These are phyloP conservation scores for Ceryle rudis DNA, from an alignment of 2,797 vertebrate genomes.

Conservation along the genomic window DNA sequence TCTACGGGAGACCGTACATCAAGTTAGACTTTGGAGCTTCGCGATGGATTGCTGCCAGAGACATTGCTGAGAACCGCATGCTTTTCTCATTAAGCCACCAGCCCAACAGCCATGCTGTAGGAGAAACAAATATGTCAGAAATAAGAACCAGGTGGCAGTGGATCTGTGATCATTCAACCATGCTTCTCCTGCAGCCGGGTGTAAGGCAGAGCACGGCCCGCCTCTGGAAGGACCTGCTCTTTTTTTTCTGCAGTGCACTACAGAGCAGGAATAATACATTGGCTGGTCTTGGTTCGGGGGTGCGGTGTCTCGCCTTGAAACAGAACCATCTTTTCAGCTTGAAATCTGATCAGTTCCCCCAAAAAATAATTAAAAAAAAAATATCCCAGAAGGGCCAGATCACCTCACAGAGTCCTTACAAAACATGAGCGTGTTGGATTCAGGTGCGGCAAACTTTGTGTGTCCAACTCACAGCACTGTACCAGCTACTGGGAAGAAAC, in stretches of 20 bases:
- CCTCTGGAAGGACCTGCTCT: not conserved
- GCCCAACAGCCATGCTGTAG: not conserved
- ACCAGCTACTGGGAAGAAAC: not conserved
- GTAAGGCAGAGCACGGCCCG: not conserved
- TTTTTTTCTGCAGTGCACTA: not conserved
- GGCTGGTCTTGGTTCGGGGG: not conserved
- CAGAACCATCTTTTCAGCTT: not conserved
- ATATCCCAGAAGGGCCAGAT: not conserved
- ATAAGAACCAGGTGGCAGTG: not conserved
- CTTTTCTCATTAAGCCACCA: slow-evolving; percentile 21
- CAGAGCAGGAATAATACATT: not conserved
- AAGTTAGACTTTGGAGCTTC: not conserved
- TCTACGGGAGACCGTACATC: not conserved
- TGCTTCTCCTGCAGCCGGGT: not conserved
- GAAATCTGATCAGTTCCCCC: not conserved
- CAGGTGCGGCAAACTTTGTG: not conserved
- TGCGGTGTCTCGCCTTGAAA: not conserved
- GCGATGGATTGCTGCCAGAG: slow-evolving; percentile 4
- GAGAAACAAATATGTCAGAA: not conserved
- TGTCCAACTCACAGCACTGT: not conserved
- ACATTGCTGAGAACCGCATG: not conserved
- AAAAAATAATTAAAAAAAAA: not conserved
- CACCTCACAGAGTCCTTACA: not conserved
- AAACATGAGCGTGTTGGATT: not conserved
- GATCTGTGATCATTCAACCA: not conserved